Conservation (phyloP, 2,113 vertebrate species). For the Edolisoma coerulescens region DNA sequence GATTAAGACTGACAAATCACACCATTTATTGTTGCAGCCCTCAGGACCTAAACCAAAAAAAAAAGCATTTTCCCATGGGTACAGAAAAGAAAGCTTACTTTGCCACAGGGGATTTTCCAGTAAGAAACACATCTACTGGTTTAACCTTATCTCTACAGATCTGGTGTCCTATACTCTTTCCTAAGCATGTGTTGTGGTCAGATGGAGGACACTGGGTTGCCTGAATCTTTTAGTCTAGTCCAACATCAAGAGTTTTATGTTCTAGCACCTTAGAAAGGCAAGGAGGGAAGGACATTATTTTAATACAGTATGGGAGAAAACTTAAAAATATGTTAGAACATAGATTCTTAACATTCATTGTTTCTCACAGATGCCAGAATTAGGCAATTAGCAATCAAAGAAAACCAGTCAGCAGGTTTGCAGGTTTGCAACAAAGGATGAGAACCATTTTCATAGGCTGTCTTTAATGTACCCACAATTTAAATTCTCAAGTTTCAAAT, state of each 20-base stretch:
- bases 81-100: background rate
- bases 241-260: fast-evolving
- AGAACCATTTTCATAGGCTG: background rate
- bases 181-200: background rate
- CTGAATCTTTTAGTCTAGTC: background rate
- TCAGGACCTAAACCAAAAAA: background rate
- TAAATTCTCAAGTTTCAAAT: background rate
- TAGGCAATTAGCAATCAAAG: background rate
- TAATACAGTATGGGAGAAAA: background rate
- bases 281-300: background rate
- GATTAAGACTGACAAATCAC: background rate
- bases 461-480: background rate
- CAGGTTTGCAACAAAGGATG: background rate
- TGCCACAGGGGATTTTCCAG: background rate
- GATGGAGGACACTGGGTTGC: background rate
- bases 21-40: background rate
- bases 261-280: background rate
- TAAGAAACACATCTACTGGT: background rate
- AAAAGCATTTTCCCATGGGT: background rate
- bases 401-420: background rate
- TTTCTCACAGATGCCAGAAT: background rate
- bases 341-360: background rate
- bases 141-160: background rate
- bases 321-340: background rate
- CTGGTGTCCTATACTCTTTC: background rate